Base-by-base conservation (phyloP, 2,888 invertebrate genomes). In the Amiota communis region DNA sequence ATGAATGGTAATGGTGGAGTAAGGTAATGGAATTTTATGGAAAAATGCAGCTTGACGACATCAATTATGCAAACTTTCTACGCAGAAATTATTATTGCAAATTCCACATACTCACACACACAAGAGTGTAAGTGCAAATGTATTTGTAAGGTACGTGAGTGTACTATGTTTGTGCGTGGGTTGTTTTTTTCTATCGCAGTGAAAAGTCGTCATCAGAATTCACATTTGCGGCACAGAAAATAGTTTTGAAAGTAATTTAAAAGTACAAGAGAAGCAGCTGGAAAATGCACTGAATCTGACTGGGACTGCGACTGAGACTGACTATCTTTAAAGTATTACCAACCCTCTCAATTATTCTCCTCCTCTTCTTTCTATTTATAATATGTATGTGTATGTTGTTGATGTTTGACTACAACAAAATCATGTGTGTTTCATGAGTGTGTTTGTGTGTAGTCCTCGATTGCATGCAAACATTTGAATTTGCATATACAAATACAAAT, bases 391-490 rank as follows among this genome's bases (percentile, higher is more conserved):
- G 36, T 36, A 2, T 36, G 6, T 36, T 36, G 36, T 36, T 36
- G 36, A 36, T 36, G 8, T 36, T 36, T 36, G 36, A 36, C 36
- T 36, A 36, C 36, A 36, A 36, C 36, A 36, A 36, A 36, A 36
- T 6, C 36, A 36, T 36, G 17, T 65, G 17, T 48, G 10, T 12
- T 1, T 47, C 47, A 17, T 47, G 65, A 13, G 36, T 65, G 47
- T n/a, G 65, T 48, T 15, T 13, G 63, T 8, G 65, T 48, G 17
- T 17, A 82, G 80, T 80, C 75, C 80, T 79, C 80, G 78, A 85
- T 82, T 83, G 82, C 80, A 79, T 78, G 80, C 76, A 85, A 82
- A 80, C 80, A 83, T 84, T 83, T 83, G 75, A 81, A 84, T 81
- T 80, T 80, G 76, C 77, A 81, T 79, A 81, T 78, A 77, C 80